Percentiles rank a stretch among this genome's conserved stretches.
phyloP scores from a whole-genome alignment of 2,888 invertebrate species.

The Agrotis segetum region DNA sequence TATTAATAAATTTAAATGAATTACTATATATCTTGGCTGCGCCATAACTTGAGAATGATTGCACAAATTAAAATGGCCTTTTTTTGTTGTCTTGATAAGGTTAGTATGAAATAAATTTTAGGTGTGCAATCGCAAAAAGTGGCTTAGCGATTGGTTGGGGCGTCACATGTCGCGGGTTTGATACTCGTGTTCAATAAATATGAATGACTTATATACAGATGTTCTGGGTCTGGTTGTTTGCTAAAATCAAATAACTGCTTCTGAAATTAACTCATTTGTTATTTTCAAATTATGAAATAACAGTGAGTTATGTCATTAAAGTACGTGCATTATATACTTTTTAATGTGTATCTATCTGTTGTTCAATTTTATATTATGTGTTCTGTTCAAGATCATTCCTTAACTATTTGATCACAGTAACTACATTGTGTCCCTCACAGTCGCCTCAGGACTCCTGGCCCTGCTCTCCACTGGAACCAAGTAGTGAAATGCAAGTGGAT shows the following conservation, averaged over 20 bases:
- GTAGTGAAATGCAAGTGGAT: slow-evolving; percentile 79
- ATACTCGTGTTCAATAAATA: too few relatives aligned
- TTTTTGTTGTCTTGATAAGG: too few relatives aligned
- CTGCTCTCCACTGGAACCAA: slow-evolving; percentile 98
- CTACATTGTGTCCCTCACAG: slow-evolving; percentile 97
- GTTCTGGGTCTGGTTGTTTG: too few relatives aligned
- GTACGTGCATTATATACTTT: not conserved
- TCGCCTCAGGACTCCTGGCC: slow-evolving; percentile 97
- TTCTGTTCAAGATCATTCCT: slow-evolving; percentile 66
- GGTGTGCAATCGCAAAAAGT: too few relatives aligned
- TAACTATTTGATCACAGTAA: slow-evolving; percentile 90
- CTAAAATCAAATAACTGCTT: not conserved
- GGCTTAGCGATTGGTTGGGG: too few relatives aligned
- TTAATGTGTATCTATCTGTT: not conserved
- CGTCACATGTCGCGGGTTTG: too few relatives aligned
- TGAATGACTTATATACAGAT: too few relatives aligned
- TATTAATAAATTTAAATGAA: too few relatives aligned
- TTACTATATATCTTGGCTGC: too few relatives aligned
- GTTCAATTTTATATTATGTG: not conserved
- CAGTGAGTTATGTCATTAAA: not conserved
- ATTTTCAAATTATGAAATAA: not conserved
- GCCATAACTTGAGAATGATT: too few relatives aligned
- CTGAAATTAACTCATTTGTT: not conserved
- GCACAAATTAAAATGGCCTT: too few relatives aligned
- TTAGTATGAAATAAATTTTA: too few relatives aligned